These are phyloP conservation scores for Thalassaphorura encarpata DNA, from an alignment of 1,140 invertebrate genomes.

Conservation along the genomic window DNA sequence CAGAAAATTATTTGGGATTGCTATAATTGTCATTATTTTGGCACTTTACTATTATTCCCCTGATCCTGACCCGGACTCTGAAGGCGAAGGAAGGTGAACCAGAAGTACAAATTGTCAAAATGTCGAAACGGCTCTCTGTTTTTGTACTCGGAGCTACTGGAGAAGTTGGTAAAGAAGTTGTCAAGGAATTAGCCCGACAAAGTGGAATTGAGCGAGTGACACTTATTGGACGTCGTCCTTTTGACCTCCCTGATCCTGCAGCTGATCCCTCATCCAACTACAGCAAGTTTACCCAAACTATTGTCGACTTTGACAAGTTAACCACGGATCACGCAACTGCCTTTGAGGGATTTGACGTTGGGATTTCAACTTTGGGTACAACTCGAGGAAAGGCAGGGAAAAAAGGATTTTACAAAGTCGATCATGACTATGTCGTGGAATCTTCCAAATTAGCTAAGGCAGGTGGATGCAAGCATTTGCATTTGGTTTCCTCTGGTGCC, in stretches of 20 bases:
- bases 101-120: no score
- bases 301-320: slow-evolving; percentile 48
- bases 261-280: not conserved
- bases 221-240: slow-evolving; percentile 40
- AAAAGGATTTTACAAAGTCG: slow-evolving; percentile 44
- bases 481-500: slow-evolving; percentile 40
- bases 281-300: slow-evolving; percentile 36
- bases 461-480: slow-evolving; percentile 43
- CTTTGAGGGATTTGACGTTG: slow-evolving; percentile 42
- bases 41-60: no score
- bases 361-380: slow-evolving; percentile 48
- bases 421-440: slow-evolving; percentile 47
- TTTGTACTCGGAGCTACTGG: slow-evolving; percentile 16
- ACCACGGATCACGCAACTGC: slow-evolving; percentile 38
- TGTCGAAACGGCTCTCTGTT: no score
- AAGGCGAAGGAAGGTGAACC: no score
- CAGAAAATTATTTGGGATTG: no score
- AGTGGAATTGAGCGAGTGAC: slow-evolving; percentile 39
- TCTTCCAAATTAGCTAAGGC: slow-evolving; percentile 43
- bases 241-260: slow-evolving; percentile 34
- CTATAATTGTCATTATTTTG: no score
- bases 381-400: slow-evolving; percentile 43
- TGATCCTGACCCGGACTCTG: no score
- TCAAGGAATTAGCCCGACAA: slow-evolving; percentile 38
- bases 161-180: slow-evolving; percentile 39